A percentile compares a stretch with the other conserved stretches of the same genome.
Evolutionary conservation across 92 coral and sea anemone genomes (phyloP).

Genomic region (Porites rus): DNA sequence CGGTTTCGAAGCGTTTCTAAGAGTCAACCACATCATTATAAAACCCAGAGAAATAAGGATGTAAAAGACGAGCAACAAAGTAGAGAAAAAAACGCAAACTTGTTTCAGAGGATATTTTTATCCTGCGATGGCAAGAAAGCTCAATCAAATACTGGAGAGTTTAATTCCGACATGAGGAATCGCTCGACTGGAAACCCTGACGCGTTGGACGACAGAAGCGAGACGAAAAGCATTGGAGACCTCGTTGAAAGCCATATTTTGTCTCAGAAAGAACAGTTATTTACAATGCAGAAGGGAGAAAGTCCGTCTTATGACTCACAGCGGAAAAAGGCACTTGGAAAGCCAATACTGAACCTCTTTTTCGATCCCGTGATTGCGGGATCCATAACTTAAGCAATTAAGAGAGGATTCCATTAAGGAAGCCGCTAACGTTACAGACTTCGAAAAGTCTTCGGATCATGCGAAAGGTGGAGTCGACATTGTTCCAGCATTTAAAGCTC

Average conservation of each 20-base stretch:
- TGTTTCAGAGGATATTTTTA: neutral
- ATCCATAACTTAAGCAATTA: neutral
- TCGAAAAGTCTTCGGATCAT: neutral
- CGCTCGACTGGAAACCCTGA: neutral
- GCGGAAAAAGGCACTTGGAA: neutral
- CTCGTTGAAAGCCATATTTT: neutral
- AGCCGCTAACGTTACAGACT: neutral
- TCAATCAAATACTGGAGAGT: neutral
- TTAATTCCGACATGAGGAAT: neutral
- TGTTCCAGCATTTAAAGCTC: constrained; percentile 73
- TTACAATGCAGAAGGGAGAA: neutral
- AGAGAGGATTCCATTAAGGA: neutral
- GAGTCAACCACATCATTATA: neutral
- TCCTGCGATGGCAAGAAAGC: neutral
- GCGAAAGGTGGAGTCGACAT: constrained; percentile 27
- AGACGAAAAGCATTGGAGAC: neutral
- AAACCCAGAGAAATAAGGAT: neutral
- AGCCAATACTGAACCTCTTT: neutral
- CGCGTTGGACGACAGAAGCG: neutral
- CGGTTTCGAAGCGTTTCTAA: neutral
- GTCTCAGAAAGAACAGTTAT: neutral
- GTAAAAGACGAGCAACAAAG: neutral
- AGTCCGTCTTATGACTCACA: neutral
- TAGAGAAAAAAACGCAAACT: neutral
- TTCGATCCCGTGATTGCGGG: constrained; percentile 21